phyloP scores from a whole-genome alignment of 2,888 invertebrate genomes.

The Camptogramma bilineatum region DNA sequence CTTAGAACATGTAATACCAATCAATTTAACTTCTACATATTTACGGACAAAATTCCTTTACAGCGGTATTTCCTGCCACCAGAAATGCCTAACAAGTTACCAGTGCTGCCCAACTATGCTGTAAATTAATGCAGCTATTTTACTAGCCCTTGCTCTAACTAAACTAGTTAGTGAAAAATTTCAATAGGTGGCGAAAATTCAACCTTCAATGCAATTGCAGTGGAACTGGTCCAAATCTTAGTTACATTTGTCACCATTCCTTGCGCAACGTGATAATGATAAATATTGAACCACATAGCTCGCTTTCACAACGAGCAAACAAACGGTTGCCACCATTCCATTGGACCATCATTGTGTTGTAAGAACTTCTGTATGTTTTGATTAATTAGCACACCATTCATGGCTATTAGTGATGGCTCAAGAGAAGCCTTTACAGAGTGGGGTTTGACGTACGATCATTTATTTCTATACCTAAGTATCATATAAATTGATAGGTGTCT shows the following conservation, averaged over 20 bases:
- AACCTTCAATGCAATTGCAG: constrained; percentile 42
- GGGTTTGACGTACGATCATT: constrained; percentile 30
- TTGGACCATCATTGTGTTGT: constrained; percentile 51
- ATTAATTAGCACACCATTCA: constrained; percentile 67
- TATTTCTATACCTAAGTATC: constrained; percentile 11
- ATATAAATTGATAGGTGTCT: not conserved
- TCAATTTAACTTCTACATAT: not conserved
- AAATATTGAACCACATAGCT: constrained; percentile 56
- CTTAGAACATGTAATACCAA: not conserved
- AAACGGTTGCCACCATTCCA: constrained; percentile 48
- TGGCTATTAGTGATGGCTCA: constrained; percentile 45
- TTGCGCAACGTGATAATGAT: constrained; percentile 58
- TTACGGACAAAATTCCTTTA: constrained; percentile 11
- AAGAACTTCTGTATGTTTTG: constrained; percentile 54
- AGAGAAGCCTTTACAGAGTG: constrained; percentile 38
- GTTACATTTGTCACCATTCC: constrained; percentile 60
- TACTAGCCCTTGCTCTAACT: constrained; percentile 38
- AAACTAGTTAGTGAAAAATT: constrained; percentile 42
- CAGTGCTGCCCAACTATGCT: constrained; percentile 7
- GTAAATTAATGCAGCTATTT: constrained; percentile 40
- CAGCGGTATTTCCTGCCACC: constrained; percentile 29
- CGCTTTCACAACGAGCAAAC: constrained; percentile 66
- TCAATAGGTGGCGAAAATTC: constrained; percentile 47
- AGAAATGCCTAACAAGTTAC: constrained; percentile 16
- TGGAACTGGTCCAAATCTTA: constrained; percentile 46